A percentile compares a stretch with the other conserved stretches of the same genome.
phyloP scores from a whole-genome alignment of 2,113 vertebrate genomes.

The Centropristis striata region DNA sequence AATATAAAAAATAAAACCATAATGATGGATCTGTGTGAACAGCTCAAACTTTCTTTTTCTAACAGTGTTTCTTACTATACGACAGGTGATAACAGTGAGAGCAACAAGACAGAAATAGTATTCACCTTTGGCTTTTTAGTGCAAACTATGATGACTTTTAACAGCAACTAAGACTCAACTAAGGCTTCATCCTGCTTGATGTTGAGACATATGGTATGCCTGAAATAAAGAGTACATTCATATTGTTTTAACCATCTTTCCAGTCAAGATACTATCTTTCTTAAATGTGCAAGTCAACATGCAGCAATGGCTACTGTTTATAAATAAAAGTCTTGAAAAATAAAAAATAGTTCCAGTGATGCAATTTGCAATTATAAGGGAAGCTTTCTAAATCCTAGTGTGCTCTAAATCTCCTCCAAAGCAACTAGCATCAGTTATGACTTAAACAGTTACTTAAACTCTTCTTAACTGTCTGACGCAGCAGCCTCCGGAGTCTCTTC shows the following conservation, averaged over 20 bases:
- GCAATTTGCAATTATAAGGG: conserved; percentile 26
- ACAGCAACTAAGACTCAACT: conserved; percentile 26
- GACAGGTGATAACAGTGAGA: conserved; percentile 7
- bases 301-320: conserved; percentile 43
- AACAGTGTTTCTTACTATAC: conserved; percentile 36
- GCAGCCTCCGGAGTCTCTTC: conserved; percentile 10
- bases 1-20: conserved; percentile 13
- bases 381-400: conserved; percentile 25
- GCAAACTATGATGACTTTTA: conserved; percentile 48
- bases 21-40: conserved; percentile 25
- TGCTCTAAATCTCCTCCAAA: conserved; percentile 27
- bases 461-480: conserved; percentile 25
- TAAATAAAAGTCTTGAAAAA: conserved; percentile 32
- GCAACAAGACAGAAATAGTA: conserved; percentile 13
- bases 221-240: conserved; percentile 58
- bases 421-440: conserved; percentile 7
- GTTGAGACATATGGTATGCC: background rate
- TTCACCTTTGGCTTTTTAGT: conserved; percentile 55
- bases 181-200: conserved; percentile 35
- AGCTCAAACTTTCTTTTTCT: conserved; percentile 20
- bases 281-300: conserved; percentile 70
- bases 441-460: background rate
- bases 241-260: background rate
- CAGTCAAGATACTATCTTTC: background rate
- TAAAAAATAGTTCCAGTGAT: conserved; percentile 46